A percentile compares a stretch with the other conserved stretches of the same genome.
Conservation (phyloP, 2,888 invertebrate species). For the Leptinotarsa tumamoca region DNA sequence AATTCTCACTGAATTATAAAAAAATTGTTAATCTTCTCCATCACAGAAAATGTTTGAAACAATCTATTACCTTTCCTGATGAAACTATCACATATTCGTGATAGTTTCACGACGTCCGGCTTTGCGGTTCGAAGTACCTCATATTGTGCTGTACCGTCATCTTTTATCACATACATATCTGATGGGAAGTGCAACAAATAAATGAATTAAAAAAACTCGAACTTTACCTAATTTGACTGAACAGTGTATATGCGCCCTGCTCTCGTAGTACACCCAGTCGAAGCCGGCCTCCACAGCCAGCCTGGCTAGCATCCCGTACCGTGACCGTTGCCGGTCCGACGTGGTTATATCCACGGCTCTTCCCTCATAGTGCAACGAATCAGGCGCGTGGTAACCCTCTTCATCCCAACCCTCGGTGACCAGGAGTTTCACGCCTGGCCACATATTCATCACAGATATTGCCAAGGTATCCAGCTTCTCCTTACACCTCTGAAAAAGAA, state of each 20-base stretch:
- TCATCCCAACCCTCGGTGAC: slow-evolving; percentile 98
- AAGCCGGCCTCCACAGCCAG: slow-evolving; percentile 97
- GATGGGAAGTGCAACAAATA: no score
- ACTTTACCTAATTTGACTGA: slow-evolving; percentile 93
- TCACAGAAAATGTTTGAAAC: no score
- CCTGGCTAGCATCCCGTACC: slow-evolving; percentile 95
- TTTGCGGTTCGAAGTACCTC: no score
- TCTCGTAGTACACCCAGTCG: slow-evolving; percentile 98
- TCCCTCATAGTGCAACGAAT: slow-evolving; percentile 96
- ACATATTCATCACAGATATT: slow-evolving; percentile 97
- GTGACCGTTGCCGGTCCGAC: slow-evolving; percentile 90
- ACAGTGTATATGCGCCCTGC: slow-evolving; percentile 94
- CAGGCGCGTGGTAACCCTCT: slow-evolving; percentile 79
- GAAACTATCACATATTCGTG: no score
- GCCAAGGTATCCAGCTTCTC: slow-evolving; percentile 95
- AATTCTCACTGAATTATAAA: no score
- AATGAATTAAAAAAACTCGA: no score
- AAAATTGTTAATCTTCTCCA: no score
- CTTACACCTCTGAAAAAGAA: slow-evolving; percentile 87
- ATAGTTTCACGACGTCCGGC: no score
- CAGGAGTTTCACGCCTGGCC: slow-evolving; percentile 93
- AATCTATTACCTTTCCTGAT: no score
- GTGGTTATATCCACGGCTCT: slow-evolving; percentile 96
- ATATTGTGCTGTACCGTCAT: neutral
- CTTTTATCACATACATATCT: neutral